These are phyloP conservation scores for Enteromius unitaeniatus DNA, from an alignment of 2,797 vertebrate species.

Conservation along the genomic window DNA sequence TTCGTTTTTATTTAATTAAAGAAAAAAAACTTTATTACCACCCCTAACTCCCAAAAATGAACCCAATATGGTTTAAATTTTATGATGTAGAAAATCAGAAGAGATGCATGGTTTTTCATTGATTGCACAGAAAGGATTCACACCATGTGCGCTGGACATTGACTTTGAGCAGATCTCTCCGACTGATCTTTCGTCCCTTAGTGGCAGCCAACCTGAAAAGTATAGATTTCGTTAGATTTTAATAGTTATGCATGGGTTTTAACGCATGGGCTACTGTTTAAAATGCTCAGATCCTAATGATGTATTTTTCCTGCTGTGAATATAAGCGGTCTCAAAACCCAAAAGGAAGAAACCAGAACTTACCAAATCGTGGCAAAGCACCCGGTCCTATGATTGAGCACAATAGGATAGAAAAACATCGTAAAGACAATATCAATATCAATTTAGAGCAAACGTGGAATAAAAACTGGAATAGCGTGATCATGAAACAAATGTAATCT, in stretches of 20 bases:
- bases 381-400: constrained; percentile 72
- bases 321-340: not conserved
- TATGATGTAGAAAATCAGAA: not conserved
- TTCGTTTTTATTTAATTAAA: not conserved
- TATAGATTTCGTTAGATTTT: not conserved
- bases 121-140: not conserved
- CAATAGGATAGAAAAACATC: constrained; percentile 78
- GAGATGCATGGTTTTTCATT: not conserved
- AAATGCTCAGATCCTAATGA: not conserved
- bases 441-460: not conserved
- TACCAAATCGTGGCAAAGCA: constrained; percentile 82
- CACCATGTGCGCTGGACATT: constrained; percentile 78
- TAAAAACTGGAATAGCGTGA: not conserved
- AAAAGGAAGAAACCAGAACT: constrained; percentile 56
- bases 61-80: not conserved
- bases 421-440: not conserved
- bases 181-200: constrained; percentile 72
- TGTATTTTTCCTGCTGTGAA: not conserved
- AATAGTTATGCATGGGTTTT: not conserved
- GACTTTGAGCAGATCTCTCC: constrained; percentile 76
- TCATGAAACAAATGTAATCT: constrained; percentile 36
- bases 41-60: not conserved
- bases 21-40: not conserved
- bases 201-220: constrained; percentile 77
- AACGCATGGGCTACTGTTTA: not conserved